Conservation (phyloP, 2,888 invertebrate genomes). For the Arrhopalites spinosus region DNA sequence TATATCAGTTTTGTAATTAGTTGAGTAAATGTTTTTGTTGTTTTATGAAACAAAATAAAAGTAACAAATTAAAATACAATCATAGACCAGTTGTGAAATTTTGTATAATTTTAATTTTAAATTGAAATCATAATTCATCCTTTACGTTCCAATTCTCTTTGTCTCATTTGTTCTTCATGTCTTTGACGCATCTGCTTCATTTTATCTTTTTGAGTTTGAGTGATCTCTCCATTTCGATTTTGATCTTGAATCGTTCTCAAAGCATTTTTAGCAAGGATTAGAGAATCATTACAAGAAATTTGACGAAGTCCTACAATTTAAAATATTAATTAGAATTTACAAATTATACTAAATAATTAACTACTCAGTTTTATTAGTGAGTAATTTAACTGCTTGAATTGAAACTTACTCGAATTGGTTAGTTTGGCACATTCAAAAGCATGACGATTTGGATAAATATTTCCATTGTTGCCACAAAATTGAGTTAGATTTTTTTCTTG, state of each 20-base stretch:
- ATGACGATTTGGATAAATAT: constrained; percentile 13
- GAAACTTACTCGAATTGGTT: constrained; percentile 26
- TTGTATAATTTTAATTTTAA: too few species aligned
- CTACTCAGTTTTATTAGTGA: not conserved
- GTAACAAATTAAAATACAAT: too few species aligned
- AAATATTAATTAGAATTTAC: not conserved
- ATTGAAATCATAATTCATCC: too few species aligned
- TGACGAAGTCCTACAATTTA: constrained; percentile 7
- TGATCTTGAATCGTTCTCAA: constrained; percentile 21
- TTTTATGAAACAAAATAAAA: too few species aligned
- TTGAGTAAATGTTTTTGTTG: too few species aligned
- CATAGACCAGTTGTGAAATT: too few species aligned
- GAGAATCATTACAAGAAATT: constrained; percentile 32
- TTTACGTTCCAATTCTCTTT: too few species aligned
- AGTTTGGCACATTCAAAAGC: constrained; percentile 32
- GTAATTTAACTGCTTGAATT: not conserved
- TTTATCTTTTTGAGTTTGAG: constrained; percentile 5
- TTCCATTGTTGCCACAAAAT: constrained; percentile 33
- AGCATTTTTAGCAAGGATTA: constrained; percentile 31
- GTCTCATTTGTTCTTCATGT: too few species aligned
- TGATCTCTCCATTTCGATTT: constrained; percentile 23
- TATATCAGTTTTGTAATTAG: too few species aligned
- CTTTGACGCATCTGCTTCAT: not conserved
- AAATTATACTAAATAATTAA: not conserved
- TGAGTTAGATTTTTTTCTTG: not conserved